These are phyloP conservation scores for Tetramorium bicarinatum DNA, from an alignment of 2,888 invertebrate genomes.

Conservation along the genomic window DNA sequence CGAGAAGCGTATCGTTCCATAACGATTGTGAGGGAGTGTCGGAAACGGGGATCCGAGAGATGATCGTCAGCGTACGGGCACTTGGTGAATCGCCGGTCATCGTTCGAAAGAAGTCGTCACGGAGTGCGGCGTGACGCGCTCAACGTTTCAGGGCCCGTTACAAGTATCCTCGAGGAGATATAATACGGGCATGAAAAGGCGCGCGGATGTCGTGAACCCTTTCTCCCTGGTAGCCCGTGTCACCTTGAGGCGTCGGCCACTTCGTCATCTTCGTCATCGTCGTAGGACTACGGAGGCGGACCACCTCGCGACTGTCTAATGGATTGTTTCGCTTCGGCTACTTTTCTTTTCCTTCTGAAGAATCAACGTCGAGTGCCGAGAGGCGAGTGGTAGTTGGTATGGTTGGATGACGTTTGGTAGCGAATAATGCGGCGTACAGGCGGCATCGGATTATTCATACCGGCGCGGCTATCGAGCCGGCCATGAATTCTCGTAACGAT, in stretches of 20 bases:
- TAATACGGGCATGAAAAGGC: constrained; percentile 55
- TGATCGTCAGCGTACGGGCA: constrained; percentile 62
- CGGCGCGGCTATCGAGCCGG: constrained; percentile 42
- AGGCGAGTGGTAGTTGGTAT: background rate
- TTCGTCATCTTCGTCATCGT: constrained; percentile 55
- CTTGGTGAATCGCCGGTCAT: constrained; percentile 77
- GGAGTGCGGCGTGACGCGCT: constrained; percentile 58
- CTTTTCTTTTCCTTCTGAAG: constrained; percentile 28
- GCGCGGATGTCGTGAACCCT: constrained; percentile 48
- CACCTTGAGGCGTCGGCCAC: constrained; percentile 38
- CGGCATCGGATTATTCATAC: constrained; percentile 61
- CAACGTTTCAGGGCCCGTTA: constrained; percentile 66
- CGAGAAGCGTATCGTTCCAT: constrained; percentile 63
- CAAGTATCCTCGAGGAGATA: constrained; percentile 65
- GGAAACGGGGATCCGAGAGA: constrained; percentile 62
- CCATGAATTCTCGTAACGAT: constrained; percentile 63
- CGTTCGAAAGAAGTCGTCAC: constrained; percentile 79
- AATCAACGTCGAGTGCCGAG: background rate
- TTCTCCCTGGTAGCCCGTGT: constrained; percentile 54
- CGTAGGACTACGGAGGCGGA: constrained; percentile 24
- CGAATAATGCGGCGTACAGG: constrained; percentile 32
- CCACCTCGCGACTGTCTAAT: constrained; percentile 50
- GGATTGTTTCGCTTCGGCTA: constrained; percentile 41
- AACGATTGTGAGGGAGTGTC: constrained; percentile 70
- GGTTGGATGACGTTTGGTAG: constrained; percentile 36